A percentile compares a stretch with the other conserved stretches of the same genome.
Evolutionary conservation across 35 echinoderm and acorn worm species (phyloP).

Genomic region (Chiridota heheva): DNA sequence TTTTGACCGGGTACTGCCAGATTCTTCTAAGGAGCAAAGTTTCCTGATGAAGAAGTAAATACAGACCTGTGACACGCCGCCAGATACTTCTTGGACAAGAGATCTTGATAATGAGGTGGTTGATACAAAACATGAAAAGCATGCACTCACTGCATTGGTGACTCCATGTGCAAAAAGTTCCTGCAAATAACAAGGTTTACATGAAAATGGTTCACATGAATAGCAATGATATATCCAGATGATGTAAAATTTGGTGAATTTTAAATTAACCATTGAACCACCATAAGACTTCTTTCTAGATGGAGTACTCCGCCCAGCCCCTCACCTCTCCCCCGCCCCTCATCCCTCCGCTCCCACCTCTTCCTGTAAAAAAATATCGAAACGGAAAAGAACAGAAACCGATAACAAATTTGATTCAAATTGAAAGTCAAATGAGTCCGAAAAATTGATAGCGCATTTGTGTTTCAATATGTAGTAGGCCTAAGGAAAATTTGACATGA

Average conservation of each 20-base stretch:
- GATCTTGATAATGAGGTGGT: slow-evolving; percentile 59
- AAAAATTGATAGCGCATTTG: no score
- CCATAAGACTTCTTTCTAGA: no score
- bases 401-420: no score
- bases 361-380: not conserved
- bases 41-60: not conserved
- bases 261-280: no score
- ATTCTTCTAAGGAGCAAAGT: no score
- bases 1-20: no score
- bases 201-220: not conserved
- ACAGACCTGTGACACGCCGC: slow-evolving; percentile 58
- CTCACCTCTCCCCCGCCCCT: not conserved
- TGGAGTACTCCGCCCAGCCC: not conserved
- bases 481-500: no score
- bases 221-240: not conserved
- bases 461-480: no score
- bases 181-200: slow-evolving; percentile 20
- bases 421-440: no score
- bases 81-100: slow-evolving; percentile 54
- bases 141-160: slow-evolving; percentile 47
- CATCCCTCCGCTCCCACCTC: not conserved
- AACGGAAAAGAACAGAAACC: not conserved
- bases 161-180: slow-evolving; percentile 63
- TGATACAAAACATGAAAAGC: slow-evolving; percentile 66
- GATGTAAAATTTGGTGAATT: not conserved